Evolutionary conservation across 2,888 invertebrate genomes (phyloP), one percentile per base, ranked within the genome.

Genomic region (Drosophila monieri): DNA sequence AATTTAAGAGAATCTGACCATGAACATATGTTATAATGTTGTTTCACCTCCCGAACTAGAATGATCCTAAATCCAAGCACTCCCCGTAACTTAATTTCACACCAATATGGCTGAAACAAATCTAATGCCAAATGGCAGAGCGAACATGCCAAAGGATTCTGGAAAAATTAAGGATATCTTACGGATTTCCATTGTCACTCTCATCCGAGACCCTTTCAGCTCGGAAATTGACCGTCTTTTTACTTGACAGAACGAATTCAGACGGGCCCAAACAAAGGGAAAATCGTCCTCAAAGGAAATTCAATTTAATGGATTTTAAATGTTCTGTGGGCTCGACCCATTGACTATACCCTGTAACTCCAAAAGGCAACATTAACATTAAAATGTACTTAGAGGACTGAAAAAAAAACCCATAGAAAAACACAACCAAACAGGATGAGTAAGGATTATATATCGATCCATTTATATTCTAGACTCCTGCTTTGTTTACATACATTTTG

Each of bases 141-240:
- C 44, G 44, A 44, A 4, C 37, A 52, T 8, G 37, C 44, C 37
- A 46, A 61, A 61, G 52, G 62, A 61, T 52, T 8, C 62, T 46
- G 23, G 30, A 21, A 44, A 68, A 68, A 68, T 68, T 59, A 68
- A 53, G 43, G 59, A 68, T 53, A 68, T 60, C 68, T 54, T 60
- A 68, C 69, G 69, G 68, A 68, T 68, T 68, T 68, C 48, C 60
- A 68, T 68, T 68, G 68, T 68, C 68, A 52, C 49, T 21, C 60
- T 68, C 44, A 44, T 49, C 60, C 60, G 43, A 15, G 41, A 48
- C 48, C 27, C 21, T 39, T 48, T 68, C 53, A 54, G 43, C 48
- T 68, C 48, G 30, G 32, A 55, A 64, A 65, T 68, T 68, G 68
- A 68, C 59, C 53, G 60, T 35, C 30, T 62, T 51, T 52, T 61